Evolutionary conservation across 2,888 invertebrate species (phyloP).

Genomic region (Andricus quercusramuli): DNA sequence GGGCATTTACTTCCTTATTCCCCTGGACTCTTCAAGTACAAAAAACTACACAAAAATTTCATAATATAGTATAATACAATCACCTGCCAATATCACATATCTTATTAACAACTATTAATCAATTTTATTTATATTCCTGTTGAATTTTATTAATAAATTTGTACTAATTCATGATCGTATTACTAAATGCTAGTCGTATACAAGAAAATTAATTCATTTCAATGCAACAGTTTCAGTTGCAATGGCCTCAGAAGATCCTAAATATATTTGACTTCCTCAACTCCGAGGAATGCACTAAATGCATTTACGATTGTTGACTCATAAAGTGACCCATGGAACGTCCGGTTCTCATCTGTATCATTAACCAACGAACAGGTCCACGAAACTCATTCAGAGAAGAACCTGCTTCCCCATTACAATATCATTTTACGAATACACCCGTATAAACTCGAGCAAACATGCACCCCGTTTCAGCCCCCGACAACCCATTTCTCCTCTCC

Average conservation of each 20-base stretch:
- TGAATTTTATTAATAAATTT: no score
- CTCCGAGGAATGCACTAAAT: conserved; percentile 27
- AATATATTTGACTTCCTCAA: background rate
- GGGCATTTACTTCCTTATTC: no score
- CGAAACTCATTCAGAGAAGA: conserved; percentile 59
- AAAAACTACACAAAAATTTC: no score
- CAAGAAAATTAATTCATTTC: background rate
- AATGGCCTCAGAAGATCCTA: background rate
- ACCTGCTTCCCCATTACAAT: conserved; percentile 66
- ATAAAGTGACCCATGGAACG: conserved; percentile 63
- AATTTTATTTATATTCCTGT: no score
- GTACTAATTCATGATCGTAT: no score
- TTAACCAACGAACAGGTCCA: conserved; percentile 73
- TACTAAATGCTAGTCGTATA: no score
- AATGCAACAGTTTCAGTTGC: background rate
- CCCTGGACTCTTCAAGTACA: no score
- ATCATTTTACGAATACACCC: conserved; percentile 64
- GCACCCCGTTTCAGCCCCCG: conserved; percentile 32
- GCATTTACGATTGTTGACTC: conserved; percentile 67
- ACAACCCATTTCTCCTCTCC: background rate
- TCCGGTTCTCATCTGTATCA: conserved; percentile 73
- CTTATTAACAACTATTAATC: no score
- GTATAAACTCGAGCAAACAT: conserved; percentile 50
- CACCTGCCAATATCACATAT: no score
- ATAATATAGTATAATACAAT: no score